These are phyloP conservation scores for Cyprinodon tularosa DNA, from an alignment of 2,113 vertebrate genomes.

Conservation along the genomic window DNA sequence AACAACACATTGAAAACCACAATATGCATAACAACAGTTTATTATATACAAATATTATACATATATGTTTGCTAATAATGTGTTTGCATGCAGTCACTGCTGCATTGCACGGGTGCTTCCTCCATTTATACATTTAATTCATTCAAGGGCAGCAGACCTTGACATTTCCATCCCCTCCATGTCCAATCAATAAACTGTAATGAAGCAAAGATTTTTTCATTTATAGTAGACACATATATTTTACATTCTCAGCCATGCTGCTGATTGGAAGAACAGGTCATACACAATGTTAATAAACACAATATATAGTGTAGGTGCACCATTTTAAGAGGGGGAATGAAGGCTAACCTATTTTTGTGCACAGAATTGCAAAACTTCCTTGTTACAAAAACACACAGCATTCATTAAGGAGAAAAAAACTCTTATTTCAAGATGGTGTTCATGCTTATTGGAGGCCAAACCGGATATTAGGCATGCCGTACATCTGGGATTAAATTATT, in stretches of 20 bases:
- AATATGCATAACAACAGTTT: conserved; percentile 29
- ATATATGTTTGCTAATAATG: background rate
- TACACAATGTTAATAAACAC: conserved; percentile 8
- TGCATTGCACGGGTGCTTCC: conserved; percentile 15
- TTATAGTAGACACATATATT: conserved; percentile 30
- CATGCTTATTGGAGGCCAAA: background rate
- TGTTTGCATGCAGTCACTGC: background rate
- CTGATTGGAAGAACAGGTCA: conserved; percentile 28
- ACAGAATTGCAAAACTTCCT: background rate
- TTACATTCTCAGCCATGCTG: conserved; percentile 55
- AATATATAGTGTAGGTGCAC: conserved; percentile 11
- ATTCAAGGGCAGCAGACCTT: conserved; percentile 27
- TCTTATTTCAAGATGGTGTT: background rate
- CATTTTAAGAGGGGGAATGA: conserved; percentile 11
- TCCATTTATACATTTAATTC: conserved; percentile 22
- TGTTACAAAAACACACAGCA: background rate
- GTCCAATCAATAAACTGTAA: conserved; percentile 33
- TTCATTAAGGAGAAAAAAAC: background rate
- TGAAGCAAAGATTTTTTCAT: conserved; percentile 43
- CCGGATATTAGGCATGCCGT: conserved; percentile 2
- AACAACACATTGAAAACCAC: background rate
- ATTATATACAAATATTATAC: conserved; percentile 12
- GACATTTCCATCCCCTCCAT: conserved; percentile 5
- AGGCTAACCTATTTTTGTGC: background rate
- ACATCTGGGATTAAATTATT: background rate